Percentiles rank a stretch among this genome's conserved stretches.
Conservation (phyloP, 2,797 vertebrate genomes). For the Pangasius djambal region DNA sequence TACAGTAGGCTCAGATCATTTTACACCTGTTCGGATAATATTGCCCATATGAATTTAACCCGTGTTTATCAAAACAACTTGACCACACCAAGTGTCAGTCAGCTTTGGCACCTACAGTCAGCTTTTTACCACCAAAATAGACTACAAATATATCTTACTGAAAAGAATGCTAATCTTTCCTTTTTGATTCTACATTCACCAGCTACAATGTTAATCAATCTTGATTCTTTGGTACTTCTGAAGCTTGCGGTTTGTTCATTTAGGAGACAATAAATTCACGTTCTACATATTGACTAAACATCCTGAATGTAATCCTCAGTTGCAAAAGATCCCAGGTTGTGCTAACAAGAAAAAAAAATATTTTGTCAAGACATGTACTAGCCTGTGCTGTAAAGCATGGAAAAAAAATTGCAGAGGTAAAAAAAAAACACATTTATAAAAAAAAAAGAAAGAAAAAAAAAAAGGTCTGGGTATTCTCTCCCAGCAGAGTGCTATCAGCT, state of each 20-base stretch:
- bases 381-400: not conserved
- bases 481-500: constrained; percentile 72
- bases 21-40: not conserved
- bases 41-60: not conserved
- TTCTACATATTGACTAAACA: not conserved
- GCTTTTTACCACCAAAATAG: not conserved
- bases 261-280: not conserved
- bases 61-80: not conserved
- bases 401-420: not conserved
- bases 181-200: not conserved
- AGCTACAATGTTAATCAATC: not conserved
- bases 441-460: constrained; percentile 59
- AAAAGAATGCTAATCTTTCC: not conserved
- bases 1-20: not conserved
- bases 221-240: not conserved
- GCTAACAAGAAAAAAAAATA: constrained; percentile 9
- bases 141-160: not conserved
- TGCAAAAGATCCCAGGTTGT: not conserved
- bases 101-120: not conserved
- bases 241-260: not conserved
- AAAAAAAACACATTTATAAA: not conserved
- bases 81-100: not conserved
- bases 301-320: not conserved
- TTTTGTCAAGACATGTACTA: not conserved
- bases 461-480: constrained; percentile 68